Evolutionary conservation across 2,888 invertebrate genomes (phyloP).

Genomic region (Nipponacmea schrenckii): DNA sequence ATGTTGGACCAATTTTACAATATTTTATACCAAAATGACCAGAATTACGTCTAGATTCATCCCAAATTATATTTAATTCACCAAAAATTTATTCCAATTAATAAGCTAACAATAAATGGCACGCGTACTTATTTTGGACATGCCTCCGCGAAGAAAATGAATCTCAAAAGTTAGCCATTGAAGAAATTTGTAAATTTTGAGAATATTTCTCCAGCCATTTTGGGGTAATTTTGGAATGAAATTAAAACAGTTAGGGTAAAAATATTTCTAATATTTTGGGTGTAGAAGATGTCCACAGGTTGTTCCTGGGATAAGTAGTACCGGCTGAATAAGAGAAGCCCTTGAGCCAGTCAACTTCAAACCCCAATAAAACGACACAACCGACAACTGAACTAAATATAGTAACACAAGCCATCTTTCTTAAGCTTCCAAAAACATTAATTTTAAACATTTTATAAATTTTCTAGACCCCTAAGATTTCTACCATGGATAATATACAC

Average conservation of each 20-base stretch:
- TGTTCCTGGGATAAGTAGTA: slow-evolving; percentile 43
- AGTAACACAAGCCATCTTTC: slow-evolving; percentile 36
- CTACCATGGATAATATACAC: slow-evolving; percentile 3
- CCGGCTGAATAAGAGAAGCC: slow-evolving; percentile 40
- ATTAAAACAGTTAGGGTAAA: background rate
- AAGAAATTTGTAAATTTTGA: background rate
- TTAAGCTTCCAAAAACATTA: slow-evolving; percentile 37
- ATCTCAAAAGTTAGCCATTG: slow-evolving; percentile 25
- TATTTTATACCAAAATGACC: background rate
- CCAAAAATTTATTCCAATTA: background rate
- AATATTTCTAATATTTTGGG: background rate
- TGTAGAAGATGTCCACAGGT: slow-evolving; percentile 1
- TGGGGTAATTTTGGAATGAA: slow-evolving; percentile 10
- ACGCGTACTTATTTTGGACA: slow-evolving; percentile 44
- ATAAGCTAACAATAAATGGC: slow-evolving; percentile 11
- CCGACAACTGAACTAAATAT: slow-evolving; percentile 34
- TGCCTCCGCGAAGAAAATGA: slow-evolving; percentile 43
- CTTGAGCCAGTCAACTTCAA: slow-evolving; percentile 48
- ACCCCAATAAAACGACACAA: slow-evolving; percentile 40
- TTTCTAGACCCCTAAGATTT: slow-evolving; percentile 12
- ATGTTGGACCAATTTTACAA: background rate
- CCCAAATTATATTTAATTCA: background rate
- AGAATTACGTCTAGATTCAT: background rate
- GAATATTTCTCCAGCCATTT: slow-evolving; percentile 17
- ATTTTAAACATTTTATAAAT: slow-evolving; percentile 25